Evolutionary conservation across 2,113 vertebrate species (phyloP).

Genomic region (Lontra canadensis): DNA sequence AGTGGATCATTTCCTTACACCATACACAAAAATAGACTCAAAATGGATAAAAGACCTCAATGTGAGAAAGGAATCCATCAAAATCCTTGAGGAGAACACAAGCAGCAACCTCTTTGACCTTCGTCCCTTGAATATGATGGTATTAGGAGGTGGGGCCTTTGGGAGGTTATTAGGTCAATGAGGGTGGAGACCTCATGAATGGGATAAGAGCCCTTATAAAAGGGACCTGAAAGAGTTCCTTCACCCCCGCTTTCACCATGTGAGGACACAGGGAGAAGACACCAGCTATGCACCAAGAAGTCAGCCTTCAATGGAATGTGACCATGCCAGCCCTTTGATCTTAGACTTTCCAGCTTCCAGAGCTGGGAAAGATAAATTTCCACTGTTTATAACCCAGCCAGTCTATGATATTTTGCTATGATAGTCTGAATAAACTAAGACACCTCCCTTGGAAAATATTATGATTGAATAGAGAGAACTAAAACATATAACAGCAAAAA

Average conservation of each 20-base stretch:
- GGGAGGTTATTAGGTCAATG: not conserved
- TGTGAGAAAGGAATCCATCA: no score
- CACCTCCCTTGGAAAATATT: not conserved
- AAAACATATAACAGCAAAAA: not conserved
- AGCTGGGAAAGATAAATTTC: not conserved
- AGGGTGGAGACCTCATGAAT: not conserved
- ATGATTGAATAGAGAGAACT: not conserved
- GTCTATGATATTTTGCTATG: not conserved
- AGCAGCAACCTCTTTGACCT: no score
- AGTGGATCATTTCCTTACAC: no score
- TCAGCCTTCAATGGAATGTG: not conserved
- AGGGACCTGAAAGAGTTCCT: not conserved
- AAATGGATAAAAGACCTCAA: no score
- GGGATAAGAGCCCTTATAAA: not conserved
- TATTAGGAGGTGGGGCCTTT: not conserved
- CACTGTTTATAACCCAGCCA: not conserved
- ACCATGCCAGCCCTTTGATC: not conserved
- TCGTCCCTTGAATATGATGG: not conserved
- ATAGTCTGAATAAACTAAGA: not conserved
- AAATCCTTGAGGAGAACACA: no score
- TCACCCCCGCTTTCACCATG: not conserved
- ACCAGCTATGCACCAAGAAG: not conserved
- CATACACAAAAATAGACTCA: no score
- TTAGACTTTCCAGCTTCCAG: not conserved
- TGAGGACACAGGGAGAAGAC: not conserved